A percentile compares a stretch with the other conserved stretches of the same genome.
These are phyloP conservation scores for Aporrectodea caliginosa DNA, from an alignment of 1,140 invertebrate genomes.

Conservation along the genomic window DNA sequence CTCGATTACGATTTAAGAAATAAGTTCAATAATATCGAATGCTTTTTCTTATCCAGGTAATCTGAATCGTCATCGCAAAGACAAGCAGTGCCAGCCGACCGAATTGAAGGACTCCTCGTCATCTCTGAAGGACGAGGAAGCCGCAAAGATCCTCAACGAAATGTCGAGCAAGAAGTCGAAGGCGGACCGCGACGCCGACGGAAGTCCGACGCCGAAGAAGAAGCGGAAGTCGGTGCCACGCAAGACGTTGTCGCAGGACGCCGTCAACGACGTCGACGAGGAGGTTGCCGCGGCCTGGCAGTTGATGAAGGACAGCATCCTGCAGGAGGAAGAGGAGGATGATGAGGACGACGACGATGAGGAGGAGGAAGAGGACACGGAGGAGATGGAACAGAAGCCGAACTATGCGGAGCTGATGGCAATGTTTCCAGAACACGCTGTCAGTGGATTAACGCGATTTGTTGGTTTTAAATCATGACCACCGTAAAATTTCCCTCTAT, in stretches of 20 bases:
- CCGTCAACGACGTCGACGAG: background rate
- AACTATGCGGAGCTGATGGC: background rate
- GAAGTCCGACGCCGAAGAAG: constrained; percentile 12
- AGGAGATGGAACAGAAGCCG: background rate
- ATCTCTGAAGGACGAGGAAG: constrained; percentile 9
- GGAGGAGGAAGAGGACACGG: background rate
- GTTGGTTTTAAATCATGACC: no score
- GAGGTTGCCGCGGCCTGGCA: background rate
- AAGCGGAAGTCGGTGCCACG: constrained; percentile 25
- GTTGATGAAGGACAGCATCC: background rate
- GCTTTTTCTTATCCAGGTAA: constrained; percentile 41
- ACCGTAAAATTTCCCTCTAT: no score
- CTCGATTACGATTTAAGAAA: no score
- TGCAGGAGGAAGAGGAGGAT: constrained; percentile 8
- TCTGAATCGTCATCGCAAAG: constrained; percentile 50
- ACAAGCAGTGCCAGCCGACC: constrained; percentile 45
- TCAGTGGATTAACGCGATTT: no score
- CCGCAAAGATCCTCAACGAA: constrained; percentile 22
- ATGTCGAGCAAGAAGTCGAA: constrained; percentile 17
- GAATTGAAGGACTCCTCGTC: constrained; percentile 5
- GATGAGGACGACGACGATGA: constrained; percentile 18
- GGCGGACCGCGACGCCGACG: background rate
- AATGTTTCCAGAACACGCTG: background rate
- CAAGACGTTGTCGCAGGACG: constrained; percentile 6
- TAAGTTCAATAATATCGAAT: no score